Conservation (phyloP, 2,888 invertebrate species). For the Torymus aiolomorphi region DNA sequence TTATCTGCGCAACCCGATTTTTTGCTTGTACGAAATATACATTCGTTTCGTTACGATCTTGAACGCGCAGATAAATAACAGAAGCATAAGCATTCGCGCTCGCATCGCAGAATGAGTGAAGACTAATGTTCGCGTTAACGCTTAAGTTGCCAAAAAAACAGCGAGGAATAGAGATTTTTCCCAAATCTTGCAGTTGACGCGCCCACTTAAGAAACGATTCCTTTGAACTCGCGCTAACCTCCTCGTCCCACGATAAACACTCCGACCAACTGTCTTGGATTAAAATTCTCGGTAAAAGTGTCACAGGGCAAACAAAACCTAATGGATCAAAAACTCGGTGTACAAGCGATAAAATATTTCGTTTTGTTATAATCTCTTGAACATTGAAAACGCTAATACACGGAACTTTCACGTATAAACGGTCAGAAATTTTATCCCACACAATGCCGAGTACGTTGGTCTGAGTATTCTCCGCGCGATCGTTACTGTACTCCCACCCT, state of each 20-base stretch:
- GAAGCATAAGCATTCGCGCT: too few relatives aligned
- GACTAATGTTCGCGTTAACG: too few relatives aligned
- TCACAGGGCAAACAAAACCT: not conserved
- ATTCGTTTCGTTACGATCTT: too few relatives aligned
- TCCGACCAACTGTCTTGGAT: not conserved
- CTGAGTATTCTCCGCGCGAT: not conserved
- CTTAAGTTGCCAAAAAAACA: too few relatives aligned
- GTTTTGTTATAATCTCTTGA: not conserved
- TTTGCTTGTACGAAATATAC: too few relatives aligned
- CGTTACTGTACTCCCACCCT: conserved; percentile 24
- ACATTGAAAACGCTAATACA: not conserved
- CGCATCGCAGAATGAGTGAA: too few relatives aligned
- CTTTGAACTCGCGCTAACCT: not conserved
- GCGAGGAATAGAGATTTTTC: too few relatives aligned
- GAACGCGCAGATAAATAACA: too few relatives aligned
- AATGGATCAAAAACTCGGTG: not conserved
- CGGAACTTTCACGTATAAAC: too few relatives aligned
- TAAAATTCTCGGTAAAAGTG: not conserved
- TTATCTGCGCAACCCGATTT: too few relatives aligned
- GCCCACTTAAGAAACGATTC: too few relatives aligned
- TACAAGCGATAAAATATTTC: not conserved
- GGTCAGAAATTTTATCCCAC: not conserved
- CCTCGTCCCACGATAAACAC: not conserved
- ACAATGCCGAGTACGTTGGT: conserved; percentile 12
- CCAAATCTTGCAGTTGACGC: too few relatives aligned